Evolutionary conservation across 2,797 vertebrate species (phyloP), one percentile per base, ranked within the genome.

Genomic region (Labroides dimidiatus): DNA sequence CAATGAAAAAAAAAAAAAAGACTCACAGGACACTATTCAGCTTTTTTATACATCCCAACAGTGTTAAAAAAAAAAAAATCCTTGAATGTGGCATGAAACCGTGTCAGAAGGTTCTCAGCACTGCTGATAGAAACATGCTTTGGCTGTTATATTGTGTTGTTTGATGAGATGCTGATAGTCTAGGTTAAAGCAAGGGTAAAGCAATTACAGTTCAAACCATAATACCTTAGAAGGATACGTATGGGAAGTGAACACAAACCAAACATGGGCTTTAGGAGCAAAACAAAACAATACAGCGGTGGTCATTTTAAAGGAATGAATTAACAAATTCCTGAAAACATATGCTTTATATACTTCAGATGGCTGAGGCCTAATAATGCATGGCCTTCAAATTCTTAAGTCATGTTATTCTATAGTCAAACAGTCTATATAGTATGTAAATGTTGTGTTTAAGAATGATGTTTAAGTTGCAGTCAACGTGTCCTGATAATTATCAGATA

Each of bases 201-300:
- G 69, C 69, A 69, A 77, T 77, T 74, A 79, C n/a, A 72, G 69
- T 48, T 54, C 27, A 80, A 85, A 79, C 73, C 49, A 69, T 71
- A 81, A 77, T 44, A 44, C 84, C 80, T 84, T 90, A 91, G 82
- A 92, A 78, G 84, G 84, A 62, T 54, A 84, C 54, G 49, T 70
- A 36, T 54, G 61, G 17, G 39, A 70, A 70, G 54, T 56, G 27
- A 72, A 60, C 53, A 67, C 36, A 82, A 74, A 80, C 49, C 64
- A 64, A 60, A 68, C 10, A 52, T 10, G 16, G 41, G 63, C 39
- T 66, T 23, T 15, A 62, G 16, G 30, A 33, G 30, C 30, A 33
- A 33, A 33, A 33, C 4, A 43, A 73, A 64, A 52, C 56, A 61
- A 57, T 39, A 59, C 23, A 21, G 12, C 7, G 8, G 30, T 7